A percentile compares a stretch with the other conserved stretches of the same genome.
Conservation (phyloP, 2,888 invertebrate genomes). For the Ormyrus thymus region DNA sequence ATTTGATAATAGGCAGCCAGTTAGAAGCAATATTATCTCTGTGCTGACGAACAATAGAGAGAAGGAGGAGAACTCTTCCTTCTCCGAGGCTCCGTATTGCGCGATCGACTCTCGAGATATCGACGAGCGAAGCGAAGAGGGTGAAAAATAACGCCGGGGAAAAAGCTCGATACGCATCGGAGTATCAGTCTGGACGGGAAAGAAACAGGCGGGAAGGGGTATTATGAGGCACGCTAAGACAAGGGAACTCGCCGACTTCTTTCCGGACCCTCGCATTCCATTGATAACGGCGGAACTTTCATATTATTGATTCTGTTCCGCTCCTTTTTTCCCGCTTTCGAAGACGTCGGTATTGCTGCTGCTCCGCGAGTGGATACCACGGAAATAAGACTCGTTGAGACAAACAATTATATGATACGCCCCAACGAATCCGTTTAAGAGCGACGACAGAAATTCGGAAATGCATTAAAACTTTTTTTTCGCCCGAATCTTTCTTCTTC, state of each 20-base stretch:
- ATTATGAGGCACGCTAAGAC: neutral
- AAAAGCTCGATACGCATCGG: neutral
- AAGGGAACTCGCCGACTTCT: conserved; percentile 17
- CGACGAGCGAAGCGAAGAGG: neutral
- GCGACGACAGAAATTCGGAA: no score
- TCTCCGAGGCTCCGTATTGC: neutral
- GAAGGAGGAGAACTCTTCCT: neutral
- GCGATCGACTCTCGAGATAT: neutral
- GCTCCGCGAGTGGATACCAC: no score
- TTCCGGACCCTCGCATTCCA: conserved; percentile 8
- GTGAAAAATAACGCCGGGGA: conserved; percentile 3
- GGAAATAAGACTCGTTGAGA: conserved; percentile 7
- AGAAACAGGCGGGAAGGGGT: neutral
- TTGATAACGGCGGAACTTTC: conserved; percentile 21
- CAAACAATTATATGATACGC: conserved; percentile 1
- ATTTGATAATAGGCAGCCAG: neutral
- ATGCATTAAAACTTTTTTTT: no score
- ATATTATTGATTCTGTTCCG: conserved; percentile 22
- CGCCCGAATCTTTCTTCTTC: no score
- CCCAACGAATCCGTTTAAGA: no score
- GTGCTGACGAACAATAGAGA: neutral
- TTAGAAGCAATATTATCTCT: neutral
- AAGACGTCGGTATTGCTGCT: no score
- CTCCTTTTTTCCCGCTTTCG: conserved; percentile 5
- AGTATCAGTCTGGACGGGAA: conserved; percentile 3